These are phyloP conservation scores for Dendroctonus ponderosae DNA, from an alignment of 1,140 invertebrate genomes.

Conservation along the genomic window DNA sequence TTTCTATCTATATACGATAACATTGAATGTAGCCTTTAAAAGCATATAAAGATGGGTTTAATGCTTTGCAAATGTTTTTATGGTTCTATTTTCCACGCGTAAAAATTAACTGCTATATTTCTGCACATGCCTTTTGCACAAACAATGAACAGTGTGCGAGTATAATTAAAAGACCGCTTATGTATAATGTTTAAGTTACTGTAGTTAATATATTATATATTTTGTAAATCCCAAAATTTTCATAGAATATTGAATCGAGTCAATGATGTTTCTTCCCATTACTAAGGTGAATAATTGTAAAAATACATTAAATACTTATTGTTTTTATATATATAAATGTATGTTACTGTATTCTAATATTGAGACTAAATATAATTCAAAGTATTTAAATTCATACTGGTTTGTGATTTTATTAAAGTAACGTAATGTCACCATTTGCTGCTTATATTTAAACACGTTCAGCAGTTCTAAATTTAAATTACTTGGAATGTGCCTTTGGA, in stretches of 20 bases:
- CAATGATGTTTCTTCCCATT: slow-evolving; percentile 34
- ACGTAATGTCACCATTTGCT: too few relatives aligned
- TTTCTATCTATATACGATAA: too few relatives aligned
- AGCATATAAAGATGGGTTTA: slow-evolving; percentile 1
- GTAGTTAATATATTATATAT: slow-evolving; percentile 34
- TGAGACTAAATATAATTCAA: slow-evolving; percentile 32
- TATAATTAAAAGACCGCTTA: slow-evolving; percentile 29
- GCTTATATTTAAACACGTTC: too few relatives aligned
- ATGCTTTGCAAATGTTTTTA: slow-evolving; percentile 13
- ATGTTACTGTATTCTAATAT: slow-evolving; percentile 33
- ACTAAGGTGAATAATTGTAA: slow-evolving; percentile 30
- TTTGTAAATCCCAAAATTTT: slow-evolving; percentile 32
- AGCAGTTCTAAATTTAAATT: too few relatives aligned
- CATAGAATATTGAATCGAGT: slow-evolving; percentile 27
- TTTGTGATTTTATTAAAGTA: too few relatives aligned
- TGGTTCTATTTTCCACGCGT: slow-evolving; percentile 5
- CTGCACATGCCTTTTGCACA: slow-evolving; percentile 35
- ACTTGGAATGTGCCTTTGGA: too few relatives aligned
- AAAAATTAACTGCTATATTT: slow-evolving; percentile 25
- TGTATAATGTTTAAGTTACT: slow-evolving; percentile 27
- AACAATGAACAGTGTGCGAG: slow-evolving; percentile 21
- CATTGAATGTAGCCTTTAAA: too few relatives aligned
- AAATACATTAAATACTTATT: slow-evolving; percentile 23
- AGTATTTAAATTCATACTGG: slow-evolving; percentile 21
- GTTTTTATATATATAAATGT: slow-evolving; percentile 30